A percentile compares a stretch with the other conserved stretches of the same genome.
These are phyloP conservation scores for Yponomeuta plumbellus DNA, from an alignment of 2,888 invertebrate genomes.

Conservation along the genomic window DNA sequence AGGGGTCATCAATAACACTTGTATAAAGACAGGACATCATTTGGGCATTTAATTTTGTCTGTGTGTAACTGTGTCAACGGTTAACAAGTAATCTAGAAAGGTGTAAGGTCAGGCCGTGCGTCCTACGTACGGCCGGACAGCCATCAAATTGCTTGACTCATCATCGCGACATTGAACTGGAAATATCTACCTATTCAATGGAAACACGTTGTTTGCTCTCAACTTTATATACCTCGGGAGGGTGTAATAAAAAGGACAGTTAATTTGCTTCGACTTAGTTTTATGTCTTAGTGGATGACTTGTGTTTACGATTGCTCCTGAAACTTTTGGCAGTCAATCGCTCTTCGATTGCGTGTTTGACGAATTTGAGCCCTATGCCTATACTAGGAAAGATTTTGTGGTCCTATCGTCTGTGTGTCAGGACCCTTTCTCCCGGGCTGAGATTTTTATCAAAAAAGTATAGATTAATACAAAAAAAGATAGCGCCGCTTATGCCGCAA, in stretches of 20 bases:
- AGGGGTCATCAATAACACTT: background rate
- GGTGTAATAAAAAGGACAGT: background rate
- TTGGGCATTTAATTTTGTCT: background rate
- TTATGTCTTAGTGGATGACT: background rate
- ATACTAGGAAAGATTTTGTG: too few species aligned
- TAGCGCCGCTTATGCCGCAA: too few species aligned
- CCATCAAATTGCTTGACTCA: background rate
- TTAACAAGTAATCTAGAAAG: conserved; percentile 2
- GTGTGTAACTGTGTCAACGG: background rate
- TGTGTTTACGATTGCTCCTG: background rate
- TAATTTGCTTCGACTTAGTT: background rate
- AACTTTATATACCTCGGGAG: background rate
- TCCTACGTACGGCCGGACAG: background rate
- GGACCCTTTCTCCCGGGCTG: too few species aligned
- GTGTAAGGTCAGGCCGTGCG: background rate
- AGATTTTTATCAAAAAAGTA: too few species aligned
- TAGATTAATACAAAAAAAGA: too few species aligned
- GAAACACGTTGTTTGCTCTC: background rate
- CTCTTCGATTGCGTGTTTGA: too few species aligned
- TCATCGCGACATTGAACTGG: background rate
- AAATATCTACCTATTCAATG: background rate
- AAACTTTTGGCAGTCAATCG: too few species aligned
- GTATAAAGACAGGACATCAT: background rate
- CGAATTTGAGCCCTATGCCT: too few species aligned
- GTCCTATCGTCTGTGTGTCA: too few species aligned